Evolutionary conservation across 2,113 vertebrate species (phyloP), one percentile per base, ranked within the genome.

Genomic region (Euleptes europaea): DNA sequence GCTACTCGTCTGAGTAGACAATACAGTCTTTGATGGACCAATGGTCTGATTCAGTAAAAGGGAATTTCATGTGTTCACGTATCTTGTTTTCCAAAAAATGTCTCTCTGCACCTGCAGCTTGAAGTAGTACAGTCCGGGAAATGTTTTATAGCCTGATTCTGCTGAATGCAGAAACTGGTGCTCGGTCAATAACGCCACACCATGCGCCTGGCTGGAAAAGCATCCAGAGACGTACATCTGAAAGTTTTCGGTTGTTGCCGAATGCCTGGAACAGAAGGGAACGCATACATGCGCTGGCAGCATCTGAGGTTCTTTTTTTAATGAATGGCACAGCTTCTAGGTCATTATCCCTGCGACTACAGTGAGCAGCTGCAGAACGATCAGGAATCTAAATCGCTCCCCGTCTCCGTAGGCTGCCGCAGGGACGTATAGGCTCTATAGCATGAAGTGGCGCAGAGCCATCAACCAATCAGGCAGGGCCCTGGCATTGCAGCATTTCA

Each of bases 321-420:
- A 94, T 90, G 93, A 93, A 82, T 89, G 90, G 91, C 93, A 90
- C 93, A 91, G 91, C 93, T 94, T 94, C 92, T 91, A 85, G 76
- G 92, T 93, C 94, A 92, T 95, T 94, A 92, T 94, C 92, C 80
- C 93, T 75, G 90, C 88, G 88, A 92, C 93, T 92, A 92, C 90
- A 92, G 89, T 94, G 92, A 92, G 91, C 93, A 94, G 93, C 93
- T 94, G 93, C 86, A 88, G 90, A 93, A 90, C 33, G 90, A 91
- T 91, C 91, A 90, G 93, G 88, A 94, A 93, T 93, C 92, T 91
- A 91, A 94, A 93, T 92, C 88, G 93, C 93, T 92, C 90, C 87
- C 71, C 87, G 92, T 80, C 87, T 92, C 93, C 92, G 94, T 89
- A 87, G 44, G 91, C 91, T 94, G 91, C 80, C 88, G 49, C 91